phyloP scores from a whole-genome alignment of 1,140 invertebrate species.

The Drosophila paulistorum region DNA sequence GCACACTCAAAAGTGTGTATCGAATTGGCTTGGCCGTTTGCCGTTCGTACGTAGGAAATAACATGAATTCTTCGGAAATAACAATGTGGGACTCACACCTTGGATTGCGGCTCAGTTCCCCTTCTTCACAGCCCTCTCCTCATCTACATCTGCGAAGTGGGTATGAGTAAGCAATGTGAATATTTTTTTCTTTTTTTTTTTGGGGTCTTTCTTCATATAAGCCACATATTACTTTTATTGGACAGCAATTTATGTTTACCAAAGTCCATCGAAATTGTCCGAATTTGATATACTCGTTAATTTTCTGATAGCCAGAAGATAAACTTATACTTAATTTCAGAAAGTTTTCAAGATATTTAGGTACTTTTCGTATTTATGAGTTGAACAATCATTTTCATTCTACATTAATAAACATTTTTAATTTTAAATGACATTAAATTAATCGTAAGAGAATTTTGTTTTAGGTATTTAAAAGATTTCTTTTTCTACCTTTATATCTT shows the following conservation, averaged over 20 bases:
- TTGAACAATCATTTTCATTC: too few species aligned
- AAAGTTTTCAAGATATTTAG: too few species aligned
- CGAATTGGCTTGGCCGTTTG: conserved; percentile 31
- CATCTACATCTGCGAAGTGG: not conserved
- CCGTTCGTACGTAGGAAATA: conserved; percentile 34
- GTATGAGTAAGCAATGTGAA: conserved; percentile 6
- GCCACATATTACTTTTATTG: conserved; percentile 4
- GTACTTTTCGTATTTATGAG: too few species aligned
- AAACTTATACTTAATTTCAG: too few species aligned
- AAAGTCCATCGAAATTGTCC: not conserved
- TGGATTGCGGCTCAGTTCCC: not conserved
- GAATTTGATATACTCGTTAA: conserved; percentile 8
- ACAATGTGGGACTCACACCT: conserved; percentile 25
- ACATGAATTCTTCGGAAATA: conserved; percentile 46
- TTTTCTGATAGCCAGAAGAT: not conserved
- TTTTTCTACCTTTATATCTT: too few species aligned
- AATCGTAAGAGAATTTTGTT: too few species aligned
- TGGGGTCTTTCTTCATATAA: not conserved
- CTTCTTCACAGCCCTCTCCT: too few species aligned
- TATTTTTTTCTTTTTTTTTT: not conserved
- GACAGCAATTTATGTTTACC: conserved; percentile 5
- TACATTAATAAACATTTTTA: too few species aligned
- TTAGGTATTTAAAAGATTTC: too few species aligned
- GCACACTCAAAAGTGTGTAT: conserved; percentile 23
- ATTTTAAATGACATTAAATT: too few species aligned